Base-by-base conservation (phyloP, 2,113 vertebrate species). In the Tragelaphus scriptus region DNA sequence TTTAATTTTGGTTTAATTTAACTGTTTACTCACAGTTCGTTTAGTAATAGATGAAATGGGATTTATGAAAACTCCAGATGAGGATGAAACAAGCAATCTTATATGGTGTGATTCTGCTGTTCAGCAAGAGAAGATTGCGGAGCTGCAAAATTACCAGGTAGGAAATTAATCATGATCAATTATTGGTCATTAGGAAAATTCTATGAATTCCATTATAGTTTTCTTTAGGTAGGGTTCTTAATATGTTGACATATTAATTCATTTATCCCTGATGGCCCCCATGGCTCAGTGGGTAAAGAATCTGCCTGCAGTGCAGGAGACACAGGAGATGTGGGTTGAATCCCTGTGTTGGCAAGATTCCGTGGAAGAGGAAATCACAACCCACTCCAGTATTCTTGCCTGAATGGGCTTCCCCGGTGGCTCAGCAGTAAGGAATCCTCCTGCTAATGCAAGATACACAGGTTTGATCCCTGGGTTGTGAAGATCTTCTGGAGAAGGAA, bases 61-160 rank as follows among this genome's bases (percentile, higher is more conserved):
- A 91, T 99, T 99, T 98, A 98, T 99, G 97, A 99, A 99, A 98
- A 99, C 99, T 11, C 98, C 99, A 21, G 99, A 99, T 95, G 99
- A 99, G 26, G 99, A 99, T 96, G 99, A 99, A 97, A 99, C 99
- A 1, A 99, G 99, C 97, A 99, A 99, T 98, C 99, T 99, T 85
- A 99, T 99, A 98, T 99, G 99, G 99, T 99, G 99, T 61, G 99
- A 99, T 97, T 99, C 99, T 80, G 99, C 99, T 1, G 99, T 99
- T 95, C 99, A 99, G 94, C 99, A 99, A 16, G 99, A 99, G 97
- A 99, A 99, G 99, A 99, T 99, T 47, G 99, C 99, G 94, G 99
- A 99, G 80, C 99, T 99, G 98, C 99, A 99, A 91, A 99, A 99
- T 99, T 99, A 99, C 90, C 99, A 99, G 99, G 99, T 99, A 98